A percentile compares a stretch with the other conserved stretches of the same genome.
Conservation (phyloP, 2,113 vertebrate species). For the Isichthys henryi region DNA sequence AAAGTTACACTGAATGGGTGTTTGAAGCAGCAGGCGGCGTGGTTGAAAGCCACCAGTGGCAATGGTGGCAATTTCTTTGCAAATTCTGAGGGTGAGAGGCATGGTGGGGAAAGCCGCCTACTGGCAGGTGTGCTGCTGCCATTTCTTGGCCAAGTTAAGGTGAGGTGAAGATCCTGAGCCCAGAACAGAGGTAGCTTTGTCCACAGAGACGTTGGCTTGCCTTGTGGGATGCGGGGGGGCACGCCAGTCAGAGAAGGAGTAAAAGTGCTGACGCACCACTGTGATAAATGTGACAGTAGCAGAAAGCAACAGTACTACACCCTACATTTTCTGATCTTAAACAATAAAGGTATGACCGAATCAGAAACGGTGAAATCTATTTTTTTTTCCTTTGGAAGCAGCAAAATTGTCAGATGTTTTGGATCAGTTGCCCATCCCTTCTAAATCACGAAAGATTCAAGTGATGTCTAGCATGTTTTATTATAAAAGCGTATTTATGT, state of each 20-base stretch:
- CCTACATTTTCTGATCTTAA: neutral
- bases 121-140: constrained; percentile 22
- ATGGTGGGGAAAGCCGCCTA: constrained; percentile 27
- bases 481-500: neutral
- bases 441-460: neutral
- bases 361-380: neutral
- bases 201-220: constrained; percentile 22
- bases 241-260: neutral
- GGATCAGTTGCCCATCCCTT: neutral
- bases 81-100: constrained; percentile 32
- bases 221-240: neutral
- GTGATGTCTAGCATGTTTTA: neutral
- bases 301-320: neutral
- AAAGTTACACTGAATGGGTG: constrained; percentile 29
- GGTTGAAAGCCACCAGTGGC: constrained; percentile 12
- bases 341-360: neutral
- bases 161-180: constrained; percentile 27
- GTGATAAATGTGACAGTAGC: constrained; percentile 30
- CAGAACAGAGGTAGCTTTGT: constrained; percentile 50
- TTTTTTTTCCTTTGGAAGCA: neutral
- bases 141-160: constrained; percentile 31
- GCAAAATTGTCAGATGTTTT: neutral
- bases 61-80: constrained; percentile 34
- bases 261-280: neutral
- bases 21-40: constrained; percentile 23